Evolutionary conservation across 1,140 invertebrate genomes (phyloP).

Genomic region (Halesus radiatus): DNA sequence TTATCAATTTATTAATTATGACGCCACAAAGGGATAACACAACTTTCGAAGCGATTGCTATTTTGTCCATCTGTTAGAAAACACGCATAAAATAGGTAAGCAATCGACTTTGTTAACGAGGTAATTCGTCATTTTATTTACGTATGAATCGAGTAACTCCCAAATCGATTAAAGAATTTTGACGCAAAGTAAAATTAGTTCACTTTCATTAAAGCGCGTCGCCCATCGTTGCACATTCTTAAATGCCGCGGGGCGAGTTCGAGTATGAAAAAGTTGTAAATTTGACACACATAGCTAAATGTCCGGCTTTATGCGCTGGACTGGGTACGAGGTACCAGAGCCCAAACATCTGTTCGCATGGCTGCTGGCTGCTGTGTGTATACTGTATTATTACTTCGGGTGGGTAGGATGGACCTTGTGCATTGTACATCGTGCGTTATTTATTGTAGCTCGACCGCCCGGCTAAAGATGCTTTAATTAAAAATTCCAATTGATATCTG

Average conservation of each 20-base stretch:
- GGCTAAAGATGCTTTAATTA: conserved; percentile 57
- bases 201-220: conserved; percentile 42
- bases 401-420: conserved; percentile 17
- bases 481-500: conserved; percentile 58
- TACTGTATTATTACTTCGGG: not conserved
- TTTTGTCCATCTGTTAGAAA: too few relatives aligned
- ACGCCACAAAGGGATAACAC: too few relatives aligned
- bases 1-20: too few relatives aligned
- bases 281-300: conserved; percentile 30
- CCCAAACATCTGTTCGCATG: conserved; percentile 36
- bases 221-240: not conserved
- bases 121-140: conserved; percentile 14
- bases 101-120: conserved; percentile 6
- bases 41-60: too few relatives aligned
- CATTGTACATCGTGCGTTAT: conserved; percentile 43
- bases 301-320: conserved; percentile 28
- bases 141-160: conserved; percentile 34
- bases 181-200: conserved; percentile 56
- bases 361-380: not conserved
- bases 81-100: too few relatives aligned
- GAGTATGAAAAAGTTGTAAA: conserved; percentile 26
- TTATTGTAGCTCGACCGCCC: conserved; percentile 53
- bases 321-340: conserved; percentile 6
- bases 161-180: conserved; percentile 18
- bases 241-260: not conserved